phyloP scores from a whole-genome alignment of 2,113 vertebrate genomes.

The Protobothrops flavoviridis region DNA sequence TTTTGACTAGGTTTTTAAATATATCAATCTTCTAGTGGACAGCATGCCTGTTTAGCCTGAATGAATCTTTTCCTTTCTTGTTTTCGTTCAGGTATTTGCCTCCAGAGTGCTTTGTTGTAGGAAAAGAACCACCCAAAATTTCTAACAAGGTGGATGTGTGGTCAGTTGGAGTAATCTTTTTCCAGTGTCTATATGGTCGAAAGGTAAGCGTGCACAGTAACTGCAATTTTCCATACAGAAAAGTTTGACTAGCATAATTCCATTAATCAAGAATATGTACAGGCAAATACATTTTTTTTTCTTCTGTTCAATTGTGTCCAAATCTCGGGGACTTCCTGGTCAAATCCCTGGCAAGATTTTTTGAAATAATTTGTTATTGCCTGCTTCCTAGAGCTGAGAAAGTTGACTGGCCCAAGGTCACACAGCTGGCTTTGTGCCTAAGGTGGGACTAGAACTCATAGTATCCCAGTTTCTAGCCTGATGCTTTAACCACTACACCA shows the following conservation, averaged over 20 bases:
- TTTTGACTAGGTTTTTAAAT: neutral
- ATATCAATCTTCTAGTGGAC: neutral
- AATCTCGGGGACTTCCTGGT: neutral
- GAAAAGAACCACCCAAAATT: constrained; percentile 99
- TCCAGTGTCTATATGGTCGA: constrained; percentile 98
- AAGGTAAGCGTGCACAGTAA: constrained; percentile 77
- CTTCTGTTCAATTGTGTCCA: neutral
- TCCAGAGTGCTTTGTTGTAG: constrained; percentile 98
- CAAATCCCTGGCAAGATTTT: neutral
- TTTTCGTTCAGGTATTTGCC: constrained; percentile 88
- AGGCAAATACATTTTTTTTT: neutral
- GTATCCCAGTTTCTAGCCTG: neutral
- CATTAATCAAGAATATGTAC: neutral
- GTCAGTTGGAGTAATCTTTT: constrained; percentile 99
- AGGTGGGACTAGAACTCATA: neutral
- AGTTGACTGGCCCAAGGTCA: neutral
- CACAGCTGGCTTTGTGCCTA: neutral
- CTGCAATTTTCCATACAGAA: neutral
- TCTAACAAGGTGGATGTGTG: constrained; percentile 99
- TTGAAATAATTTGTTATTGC: neutral
- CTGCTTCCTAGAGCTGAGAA: neutral
- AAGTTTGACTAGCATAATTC: neutral
- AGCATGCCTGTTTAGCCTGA: neutral
- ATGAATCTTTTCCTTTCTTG: neutral
- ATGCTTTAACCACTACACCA: neutral